Evolutionary conservation across 2,888 invertebrate species (phyloP).

Genomic region (Sinelater perroti): DNA sequence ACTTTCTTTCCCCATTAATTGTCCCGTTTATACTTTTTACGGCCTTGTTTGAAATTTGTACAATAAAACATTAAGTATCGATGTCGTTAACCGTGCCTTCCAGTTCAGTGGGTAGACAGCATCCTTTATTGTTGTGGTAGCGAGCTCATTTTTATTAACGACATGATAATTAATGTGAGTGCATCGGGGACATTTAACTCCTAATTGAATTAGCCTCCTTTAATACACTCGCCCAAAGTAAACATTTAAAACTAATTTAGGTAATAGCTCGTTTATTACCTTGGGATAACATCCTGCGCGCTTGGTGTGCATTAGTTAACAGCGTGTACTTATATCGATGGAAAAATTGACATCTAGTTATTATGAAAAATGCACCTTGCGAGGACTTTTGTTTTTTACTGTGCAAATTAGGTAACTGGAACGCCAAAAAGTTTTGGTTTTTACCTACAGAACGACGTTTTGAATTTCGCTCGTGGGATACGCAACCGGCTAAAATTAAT

Average conservation of each 20-base stretch:
- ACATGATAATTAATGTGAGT: slow-evolving; percentile 30
- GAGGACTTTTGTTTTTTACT: too few relatives aligned
- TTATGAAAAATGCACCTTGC: too few relatives aligned
- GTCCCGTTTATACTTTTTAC: too few relatives aligned
- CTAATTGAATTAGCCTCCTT: slow-evolving; percentile 35
- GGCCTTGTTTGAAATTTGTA: too few relatives aligned
- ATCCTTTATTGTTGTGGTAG: slow-evolving; percentile 12
- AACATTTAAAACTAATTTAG: slow-evolving; percentile 22
- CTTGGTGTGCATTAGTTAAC: background rate
- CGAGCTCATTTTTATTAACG: slow-evolving; percentile 20
- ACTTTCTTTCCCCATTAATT: too few relatives aligned
- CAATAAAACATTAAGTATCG: too few relatives aligned
- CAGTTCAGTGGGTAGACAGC: too few relatives aligned
- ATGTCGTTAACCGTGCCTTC: too few relatives aligned
- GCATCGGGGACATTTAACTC: slow-evolving; percentile 23
- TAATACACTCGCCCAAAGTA: slow-evolving; percentile 21
- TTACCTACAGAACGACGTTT: too few relatives aligned
- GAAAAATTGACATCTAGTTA: too few relatives aligned
- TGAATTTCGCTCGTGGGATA: background rate
- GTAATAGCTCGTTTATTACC: slow-evolving; percentile 2
- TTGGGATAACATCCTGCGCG: background rate
- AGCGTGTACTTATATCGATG: background rate
- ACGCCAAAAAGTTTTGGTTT: too few relatives aligned
- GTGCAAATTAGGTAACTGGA: too few relatives aligned
- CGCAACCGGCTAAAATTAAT: background rate